Conservation (phyloP, 2,888 invertebrate species). For the Campaea margaritaria region DNA sequence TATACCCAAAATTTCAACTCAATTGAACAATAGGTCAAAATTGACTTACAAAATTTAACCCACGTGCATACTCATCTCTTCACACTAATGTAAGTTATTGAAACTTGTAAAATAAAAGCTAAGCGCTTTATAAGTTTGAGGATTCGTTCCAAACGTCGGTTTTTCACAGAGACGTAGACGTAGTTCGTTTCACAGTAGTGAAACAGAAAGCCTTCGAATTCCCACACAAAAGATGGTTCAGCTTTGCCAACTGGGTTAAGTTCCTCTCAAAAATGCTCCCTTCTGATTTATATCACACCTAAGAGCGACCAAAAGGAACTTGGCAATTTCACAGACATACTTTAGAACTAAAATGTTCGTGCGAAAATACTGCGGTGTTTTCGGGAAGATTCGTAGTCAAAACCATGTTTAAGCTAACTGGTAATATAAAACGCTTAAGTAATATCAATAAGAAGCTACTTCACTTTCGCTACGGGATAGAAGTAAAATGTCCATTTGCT, state of each 20-base stretch:
- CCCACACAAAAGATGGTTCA: slow-evolving; percentile 28
- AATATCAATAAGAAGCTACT: slow-evolving; percentile 5
- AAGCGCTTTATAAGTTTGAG: too few species aligned
- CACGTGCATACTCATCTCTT: too few species aligned
- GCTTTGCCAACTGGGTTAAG: slow-evolving; percentile 34
- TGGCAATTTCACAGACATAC: slow-evolving; percentile 26
- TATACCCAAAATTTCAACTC: too few species aligned
- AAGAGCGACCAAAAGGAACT: slow-evolving; percentile 21
- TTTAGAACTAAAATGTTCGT: slow-evolving; percentile 22
- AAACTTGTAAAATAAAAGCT: too few species aligned
- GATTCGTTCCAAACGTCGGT: slow-evolving; percentile 7
- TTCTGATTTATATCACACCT: slow-evolving; percentile 34
- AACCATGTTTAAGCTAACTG: slow-evolving; percentile 7
- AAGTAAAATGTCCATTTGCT: slow-evolving; percentile 7
- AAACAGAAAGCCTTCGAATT: slow-evolving; percentile 22
- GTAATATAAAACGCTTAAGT: background rate
- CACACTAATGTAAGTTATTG: too few species aligned
- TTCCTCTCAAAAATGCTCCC: slow-evolving; percentile 31
- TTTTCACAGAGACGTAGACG: slow-evolving; percentile 27
- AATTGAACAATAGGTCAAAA: too few species aligned
- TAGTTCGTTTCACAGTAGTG: too few species aligned
- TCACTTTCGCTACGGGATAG: background rate
- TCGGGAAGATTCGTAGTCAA: slow-evolving; percentile 5
- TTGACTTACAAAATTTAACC: too few species aligned
- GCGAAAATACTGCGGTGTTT: slow-evolving; percentile 12